Percentiles rank a stretch among this genome's conserved stretches.
These are phyloP conservation scores for Lithobates pipiens DNA, from an alignment of 2,797 vertebrate genomes.

Conservation along the genomic window DNA sequence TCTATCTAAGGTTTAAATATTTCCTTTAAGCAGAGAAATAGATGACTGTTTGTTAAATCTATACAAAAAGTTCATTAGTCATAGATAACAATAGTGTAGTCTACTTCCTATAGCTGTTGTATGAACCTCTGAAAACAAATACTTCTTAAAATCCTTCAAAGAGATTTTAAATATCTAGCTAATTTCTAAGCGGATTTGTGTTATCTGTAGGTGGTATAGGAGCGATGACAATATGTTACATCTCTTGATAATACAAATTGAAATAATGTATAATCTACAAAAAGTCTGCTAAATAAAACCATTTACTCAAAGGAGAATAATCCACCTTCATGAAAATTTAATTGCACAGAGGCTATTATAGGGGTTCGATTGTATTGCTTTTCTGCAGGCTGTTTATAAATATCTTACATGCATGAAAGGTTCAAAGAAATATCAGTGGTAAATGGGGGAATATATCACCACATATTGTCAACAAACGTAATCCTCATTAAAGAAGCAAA, in stretches of 20 bases:
- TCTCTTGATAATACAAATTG: slow-evolving; percentile 22
- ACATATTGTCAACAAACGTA: slow-evolving; percentile 64
- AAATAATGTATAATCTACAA: slow-evolving; percentile 34
- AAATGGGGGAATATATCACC: slow-evolving; percentile 56
- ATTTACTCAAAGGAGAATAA: slow-evolving; percentile 46
- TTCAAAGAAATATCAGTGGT: slow-evolving; percentile 66
- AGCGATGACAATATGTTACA: slow-evolving; percentile 16
- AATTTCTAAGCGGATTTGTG: slow-evolving; percentile 30
- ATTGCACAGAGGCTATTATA: slow-evolving; percentile 44
- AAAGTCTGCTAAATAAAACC: slow-evolving; percentile 44
- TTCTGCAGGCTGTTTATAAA: slow-evolving; percentile 64
- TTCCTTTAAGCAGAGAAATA: neutral
- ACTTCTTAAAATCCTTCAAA: slow-evolving; percentile 29
- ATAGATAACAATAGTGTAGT: slow-evolving; percentile 29
- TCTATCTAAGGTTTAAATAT: neutral
- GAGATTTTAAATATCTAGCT: slow-evolving; percentile 22
- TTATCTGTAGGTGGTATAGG: slow-evolving; percentile 23
- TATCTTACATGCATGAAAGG: slow-evolving; percentile 54
- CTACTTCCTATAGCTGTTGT: slow-evolving; percentile 15
- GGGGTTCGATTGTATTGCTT: slow-evolving; percentile 61
- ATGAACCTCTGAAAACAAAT: slow-evolving; percentile 39
- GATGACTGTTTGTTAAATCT: neutral
- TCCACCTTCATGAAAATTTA: slow-evolving; percentile 53
- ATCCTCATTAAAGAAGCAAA: slow-evolving; percentile 62
- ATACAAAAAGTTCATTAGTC: neutral